These are phyloP conservation scores for Hesperia comma DNA, from an alignment of 2,888 invertebrate genomes.

Conservation along the genomic window DNA sequence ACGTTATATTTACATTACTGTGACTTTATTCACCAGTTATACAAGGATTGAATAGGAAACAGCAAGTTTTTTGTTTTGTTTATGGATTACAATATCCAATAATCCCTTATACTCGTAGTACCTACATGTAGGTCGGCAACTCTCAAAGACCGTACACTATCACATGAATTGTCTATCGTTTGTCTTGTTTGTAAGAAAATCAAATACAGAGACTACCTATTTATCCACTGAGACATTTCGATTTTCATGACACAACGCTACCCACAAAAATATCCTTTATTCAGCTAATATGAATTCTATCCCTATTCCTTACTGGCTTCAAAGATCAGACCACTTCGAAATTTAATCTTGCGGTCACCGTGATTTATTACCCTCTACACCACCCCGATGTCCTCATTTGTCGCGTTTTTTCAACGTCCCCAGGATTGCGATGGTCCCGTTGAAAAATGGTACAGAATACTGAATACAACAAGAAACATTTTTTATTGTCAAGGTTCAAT, in stretches of 20 bases:
- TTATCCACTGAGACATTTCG: background rate
- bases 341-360: constrained; percentile 32
- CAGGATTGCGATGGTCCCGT: background rate
- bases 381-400: constrained; percentile 17
- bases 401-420: constrained; percentile 25
- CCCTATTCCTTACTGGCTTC: constrained; percentile 19
- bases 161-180: background rate
- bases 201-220: background rate
- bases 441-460: constrained; percentile 11
- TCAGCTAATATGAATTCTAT: background rate
- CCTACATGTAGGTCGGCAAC: too few relatives aligned
- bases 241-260: background rate
- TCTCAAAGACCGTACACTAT: too few relatives aligned
- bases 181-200: background rate
- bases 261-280: background rate
- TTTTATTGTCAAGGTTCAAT: constrained; percentile 2
- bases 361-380: constrained; percentile 23
- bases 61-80: too few relatives aligned
- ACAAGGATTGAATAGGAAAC: too few relatives aligned
- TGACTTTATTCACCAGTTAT: too few relatives aligned
- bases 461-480: constrained; percentile 9
- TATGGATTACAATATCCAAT: too few relatives aligned
- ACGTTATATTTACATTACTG: too few relatives aligned
- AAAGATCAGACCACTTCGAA: constrained; percentile 26
- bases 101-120: too few relatives aligned